Evolutionary conservation across 2,113 vertebrate species (phyloP).

Genomic region (Rhizomys pruinosus): DNA sequence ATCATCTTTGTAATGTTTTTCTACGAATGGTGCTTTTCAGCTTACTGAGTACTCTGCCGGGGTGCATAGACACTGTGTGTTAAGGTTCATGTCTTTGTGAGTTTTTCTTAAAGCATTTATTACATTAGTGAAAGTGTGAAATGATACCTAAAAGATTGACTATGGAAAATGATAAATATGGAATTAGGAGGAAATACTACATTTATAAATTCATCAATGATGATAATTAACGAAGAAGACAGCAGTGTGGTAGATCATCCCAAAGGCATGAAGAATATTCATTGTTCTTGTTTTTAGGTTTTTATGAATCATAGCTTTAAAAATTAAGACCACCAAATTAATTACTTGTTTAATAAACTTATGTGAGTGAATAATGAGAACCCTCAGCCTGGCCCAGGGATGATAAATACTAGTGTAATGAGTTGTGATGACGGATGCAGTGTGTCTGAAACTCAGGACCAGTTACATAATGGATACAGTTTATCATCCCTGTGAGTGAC

Average conservation of each 20-base stretch:
- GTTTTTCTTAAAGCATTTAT: not conserved
- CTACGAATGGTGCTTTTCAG: accelerated
- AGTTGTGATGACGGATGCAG: not conserved
- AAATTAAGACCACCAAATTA: not conserved
- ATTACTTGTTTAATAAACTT: not conserved
- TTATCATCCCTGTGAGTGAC: not conserved
- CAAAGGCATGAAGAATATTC: not conserved
- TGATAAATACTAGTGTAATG: not conserved
- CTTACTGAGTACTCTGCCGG: too few species aligned
- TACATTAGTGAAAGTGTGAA: not conserved
- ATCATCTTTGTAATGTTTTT: not conserved
- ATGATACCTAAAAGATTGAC: not conserved
- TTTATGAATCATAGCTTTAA: not conserved
- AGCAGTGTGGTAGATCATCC: not conserved
- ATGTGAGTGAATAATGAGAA: not conserved
- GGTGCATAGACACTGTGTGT: not conserved
- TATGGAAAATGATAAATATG: not conserved
- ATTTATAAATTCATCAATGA: not conserved
- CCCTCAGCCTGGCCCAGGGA: not conserved
- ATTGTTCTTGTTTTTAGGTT: not conserved
- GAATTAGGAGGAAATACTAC: not conserved
- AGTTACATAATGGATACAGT: accelerated
- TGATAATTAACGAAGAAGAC: not conserved
- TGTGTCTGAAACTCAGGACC: not conserved
- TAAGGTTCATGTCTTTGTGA: not conserved